Percentiles rank a stretch among this genome's conserved stretches.
These are phyloP conservation scores for human DNA, from an alignment of 2,113 vertebrate genomes.

Conservation along the genomic window GRCh38 chr2:77837001-77837500, in stretches of 20 bases:
- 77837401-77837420: not conserved
- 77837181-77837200: not conserved
- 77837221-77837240: not conserved
- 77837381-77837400: not conserved
- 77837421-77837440: not conserved
- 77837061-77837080: too few relatives aligned
- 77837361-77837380: not conserved
- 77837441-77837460: not conserved
- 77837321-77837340: not conserved
- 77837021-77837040: too few relatives aligned
- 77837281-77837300: not conserved
- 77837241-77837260: not conserved
- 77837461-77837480: not conserved
- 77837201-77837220: not conserved
- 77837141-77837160: fast-evolving
- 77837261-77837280: not conserved
- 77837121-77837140: too few relatives aligned
- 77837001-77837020: too few relatives aligned
- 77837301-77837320: not conserved
- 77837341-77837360: not conserved
- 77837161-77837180: too few relatives aligned
- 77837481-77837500: not conserved
- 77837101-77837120: too few relatives aligned
- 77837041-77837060: too few relatives aligned
- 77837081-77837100: too few relatives aligned